phyloP scores from a whole-genome alignment of 2,113 vertebrate species.

The Sturnira hondurensis region DNA sequence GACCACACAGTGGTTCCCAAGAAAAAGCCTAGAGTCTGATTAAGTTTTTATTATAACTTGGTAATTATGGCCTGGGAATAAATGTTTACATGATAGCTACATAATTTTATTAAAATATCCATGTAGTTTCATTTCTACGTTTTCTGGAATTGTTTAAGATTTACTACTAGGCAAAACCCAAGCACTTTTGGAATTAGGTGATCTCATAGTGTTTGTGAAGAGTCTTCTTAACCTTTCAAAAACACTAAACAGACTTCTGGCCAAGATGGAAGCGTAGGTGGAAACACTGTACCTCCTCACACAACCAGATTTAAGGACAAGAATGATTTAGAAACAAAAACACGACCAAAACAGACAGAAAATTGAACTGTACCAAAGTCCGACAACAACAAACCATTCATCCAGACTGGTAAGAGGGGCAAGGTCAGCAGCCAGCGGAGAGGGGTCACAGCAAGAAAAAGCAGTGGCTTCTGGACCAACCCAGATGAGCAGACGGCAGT shows the following conservation, averaged over 20 bases:
- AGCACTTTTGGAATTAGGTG: not conserved
- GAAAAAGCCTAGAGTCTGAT: not conserved
- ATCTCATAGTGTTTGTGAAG: not conserved
- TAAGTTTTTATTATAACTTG: not conserved
- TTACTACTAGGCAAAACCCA: not conserved
- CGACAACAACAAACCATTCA: too few relatives aligned
- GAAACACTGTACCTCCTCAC: too few relatives aligned
- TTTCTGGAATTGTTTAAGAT: not conserved
- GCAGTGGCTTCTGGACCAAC: too few relatives aligned
- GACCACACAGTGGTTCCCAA: not conserved
- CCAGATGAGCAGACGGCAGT: too few relatives aligned
- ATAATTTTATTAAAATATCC: not conserved
- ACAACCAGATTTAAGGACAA: too few relatives aligned
- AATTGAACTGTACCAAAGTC: too few relatives aligned
- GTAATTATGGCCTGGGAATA: not conserved
- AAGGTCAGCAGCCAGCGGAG: too few relatives aligned
- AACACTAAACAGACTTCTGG: not conserved
- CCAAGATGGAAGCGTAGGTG: too few relatives aligned
- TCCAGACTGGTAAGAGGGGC: too few relatives aligned
- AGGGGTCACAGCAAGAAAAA: too few relatives aligned
- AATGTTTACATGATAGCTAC: not conserved
- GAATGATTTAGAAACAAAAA: too few relatives aligned
- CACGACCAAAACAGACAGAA: too few relatives aligned
- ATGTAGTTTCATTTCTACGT: not conserved
- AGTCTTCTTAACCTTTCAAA: conserved; percentile 4